Percentiles rank a stretch among this genome's conserved stretches.
These are phyloP conservation scores for Lepidurus packardi DNA, from an alignment of 1,140 invertebrate species.

Conservation along the genomic window DNA sequence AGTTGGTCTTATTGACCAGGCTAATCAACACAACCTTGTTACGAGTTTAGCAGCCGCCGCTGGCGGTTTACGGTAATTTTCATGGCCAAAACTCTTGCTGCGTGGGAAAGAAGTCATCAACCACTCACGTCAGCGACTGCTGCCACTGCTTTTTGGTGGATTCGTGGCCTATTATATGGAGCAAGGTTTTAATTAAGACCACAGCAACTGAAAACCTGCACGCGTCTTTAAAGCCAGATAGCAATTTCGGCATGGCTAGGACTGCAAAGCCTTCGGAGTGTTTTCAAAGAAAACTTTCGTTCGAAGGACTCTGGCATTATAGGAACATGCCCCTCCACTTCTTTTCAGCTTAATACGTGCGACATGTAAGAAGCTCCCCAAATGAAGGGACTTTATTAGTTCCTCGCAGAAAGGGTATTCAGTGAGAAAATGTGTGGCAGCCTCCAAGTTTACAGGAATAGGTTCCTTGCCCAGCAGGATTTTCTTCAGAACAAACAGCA, in stretches of 20 bases:
- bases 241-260: neutral
- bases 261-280: neutral
- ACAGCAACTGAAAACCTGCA: neutral
- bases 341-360: too few species aligned
- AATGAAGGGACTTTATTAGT: too few species aligned
- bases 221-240: neutral
- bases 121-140: neutral
- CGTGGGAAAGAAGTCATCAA: neutral
- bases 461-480: too few species aligned
- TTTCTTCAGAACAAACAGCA: too few species aligned
- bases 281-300: neutral
- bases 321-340: neutral
- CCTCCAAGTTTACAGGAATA: too few species aligned
- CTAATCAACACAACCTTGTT: conserved; percentile 5
- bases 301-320: neutral
- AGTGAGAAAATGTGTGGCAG: too few species aligned
- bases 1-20: neutral
- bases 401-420: too few species aligned
- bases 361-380: too few species aligned
- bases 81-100: neutral
- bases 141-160: neutral
- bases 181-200: neutral
- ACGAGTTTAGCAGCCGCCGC: conserved; percentile 3
- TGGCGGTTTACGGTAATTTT: conserved; percentile 4
- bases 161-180: conserved; percentile 12